Evolutionary conservation across 2,113 vertebrate genomes (phyloP).

Genomic region (Brienomyrus brachyistius): DNA sequence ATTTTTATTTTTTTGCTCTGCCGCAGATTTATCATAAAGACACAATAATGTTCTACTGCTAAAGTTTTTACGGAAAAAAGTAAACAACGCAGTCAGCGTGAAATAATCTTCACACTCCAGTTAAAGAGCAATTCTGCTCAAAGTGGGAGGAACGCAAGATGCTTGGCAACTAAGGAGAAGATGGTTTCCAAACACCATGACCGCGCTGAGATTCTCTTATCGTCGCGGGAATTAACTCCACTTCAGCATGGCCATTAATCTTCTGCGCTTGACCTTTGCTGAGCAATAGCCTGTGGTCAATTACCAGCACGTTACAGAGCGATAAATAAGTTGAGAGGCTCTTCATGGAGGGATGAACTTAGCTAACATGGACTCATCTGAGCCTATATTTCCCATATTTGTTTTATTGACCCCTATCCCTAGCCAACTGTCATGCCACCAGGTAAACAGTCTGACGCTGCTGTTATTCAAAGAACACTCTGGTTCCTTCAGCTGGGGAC

Average conservation of each 20-base stretch:
- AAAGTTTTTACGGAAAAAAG: not conserved
- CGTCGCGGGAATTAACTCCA: not conserved
- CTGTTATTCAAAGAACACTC: not conserved
- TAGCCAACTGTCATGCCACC: not conserved
- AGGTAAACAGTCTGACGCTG: not conserved
- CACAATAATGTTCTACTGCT: not conserved
- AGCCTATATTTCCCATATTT: not conserved
- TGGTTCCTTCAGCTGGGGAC: not conserved
- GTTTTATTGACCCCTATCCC: not conserved
- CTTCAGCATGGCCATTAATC: not conserved
- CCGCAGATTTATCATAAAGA: not conserved
- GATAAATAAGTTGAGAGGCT: not conserved
- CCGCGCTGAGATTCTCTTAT: not conserved
- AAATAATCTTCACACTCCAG: conserved; percentile 13
- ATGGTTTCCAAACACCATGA: not conserved
- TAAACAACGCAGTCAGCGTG: conserved; percentile 10
- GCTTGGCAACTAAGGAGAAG: not conserved
- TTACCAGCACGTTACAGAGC: not conserved
- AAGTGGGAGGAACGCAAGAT: not conserved
- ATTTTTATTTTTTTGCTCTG: not conserved
- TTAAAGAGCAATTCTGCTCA: not conserved
- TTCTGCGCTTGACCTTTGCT: conserved; percentile 6
- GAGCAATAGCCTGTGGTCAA: not conserved
- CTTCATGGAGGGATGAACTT: not conserved
- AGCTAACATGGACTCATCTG: not conserved